Evolutionary conservation across 2,113 vertebrate genomes (phyloP), one percentile per base, ranked within the genome.

Genomic region (Semnornis frantzii): DNA sequence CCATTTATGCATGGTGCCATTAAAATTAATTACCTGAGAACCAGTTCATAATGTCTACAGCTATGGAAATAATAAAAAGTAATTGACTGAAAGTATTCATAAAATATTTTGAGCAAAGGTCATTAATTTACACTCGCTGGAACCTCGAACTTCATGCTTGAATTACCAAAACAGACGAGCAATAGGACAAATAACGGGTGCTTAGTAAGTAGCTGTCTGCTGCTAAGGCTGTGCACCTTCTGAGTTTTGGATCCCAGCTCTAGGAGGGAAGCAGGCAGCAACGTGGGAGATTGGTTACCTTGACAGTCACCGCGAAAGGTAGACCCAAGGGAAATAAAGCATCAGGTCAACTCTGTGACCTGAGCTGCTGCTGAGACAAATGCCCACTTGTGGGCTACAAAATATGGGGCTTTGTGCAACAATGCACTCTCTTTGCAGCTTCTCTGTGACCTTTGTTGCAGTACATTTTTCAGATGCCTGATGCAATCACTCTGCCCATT

Each of bases 11-110:
- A 37, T 0, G 0, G 18, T 42, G 59, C 39, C 72, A 14, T 92
- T 89, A 94, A 96, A 94, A 76, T 89, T 80, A 92, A 93, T 92
- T 91, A 80, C 78, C 87, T 89, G 82, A 87, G 85, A 94, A 85
- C 15, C 25, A 66, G 42, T 74, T 69, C 39, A 73, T 92, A 79
- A 95, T 76, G 52, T 85, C 71, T 82, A 80, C 60, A 87, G 82
- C 39, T 70, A 95, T 52, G 78, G 79, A 93, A 95, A 93, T 50
- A 89, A 95, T 93, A 91, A 96, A 95, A 91, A 82, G 48, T 72
- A 92, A 95, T 89, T 68, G 84, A 82, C 64, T 79, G 84, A 48
- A 64, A 75, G 78, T 30, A 66, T 85, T 79, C 78, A 72, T 95
- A 93, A 95, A 96, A 87, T 80, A 80, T 89, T 96, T 82, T 60